Percentiles rank a stretch among this genome's conserved stretches.
These are phyloP conservation scores for Halictus rubicundus DNA, from an alignment of 1,140 invertebrate genomes.

Conservation along the genomic window DNA sequence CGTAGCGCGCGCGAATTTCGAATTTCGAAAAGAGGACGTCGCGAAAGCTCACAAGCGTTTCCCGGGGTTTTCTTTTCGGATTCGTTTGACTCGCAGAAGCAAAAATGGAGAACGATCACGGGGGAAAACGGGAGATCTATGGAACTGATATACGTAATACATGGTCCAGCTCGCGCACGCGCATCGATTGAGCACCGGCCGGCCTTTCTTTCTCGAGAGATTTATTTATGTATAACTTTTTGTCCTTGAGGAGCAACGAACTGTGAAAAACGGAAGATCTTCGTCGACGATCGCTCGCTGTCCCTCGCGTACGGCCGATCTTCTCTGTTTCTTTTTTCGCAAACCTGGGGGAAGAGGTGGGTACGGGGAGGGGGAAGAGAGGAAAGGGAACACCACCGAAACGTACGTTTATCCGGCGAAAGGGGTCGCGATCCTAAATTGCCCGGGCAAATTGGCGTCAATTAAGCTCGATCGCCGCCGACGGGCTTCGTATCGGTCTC, in stretches of 20 bases:
- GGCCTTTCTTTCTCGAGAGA: slow-evolving; percentile 77
- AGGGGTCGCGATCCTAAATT: slow-evolving; percentile 49
- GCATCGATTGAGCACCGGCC: slow-evolving; percentile 67
- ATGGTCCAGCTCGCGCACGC: slow-evolving; percentile 70
- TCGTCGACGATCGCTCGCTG: slow-evolving; percentile 70
- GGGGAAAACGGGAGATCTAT: slow-evolving; percentile 27
- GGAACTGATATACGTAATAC: slow-evolving; percentile 75
- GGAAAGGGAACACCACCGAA: background rate
- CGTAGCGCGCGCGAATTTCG: background rate
- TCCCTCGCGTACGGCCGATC: slow-evolving; percentile 9
- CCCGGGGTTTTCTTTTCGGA: background rate
- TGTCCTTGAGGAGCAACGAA: slow-evolving; percentile 72
- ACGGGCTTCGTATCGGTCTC: slow-evolving; percentile 15
- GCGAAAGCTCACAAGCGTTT: background rate
- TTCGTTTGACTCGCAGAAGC: slow-evolving; percentile 9
- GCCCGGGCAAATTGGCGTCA: slow-evolving; percentile 48
- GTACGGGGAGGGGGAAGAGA: background rate
- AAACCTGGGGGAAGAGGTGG: too few relatives aligned
- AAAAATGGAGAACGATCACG: slow-evolving; percentile 1
- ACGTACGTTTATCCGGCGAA: slow-evolving; percentile 29
- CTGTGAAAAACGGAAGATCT: slow-evolving; percentile 64
- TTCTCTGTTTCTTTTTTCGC: slow-evolving; percentile 1
- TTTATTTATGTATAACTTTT: slow-evolving; percentile 78
- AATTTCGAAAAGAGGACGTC: background rate
- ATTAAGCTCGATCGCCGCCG: slow-evolving; percentile 41